Evolutionary conservation across 2,888 invertebrate genomes (phyloP).

Genomic region (Drosophila anomalata): DNA sequence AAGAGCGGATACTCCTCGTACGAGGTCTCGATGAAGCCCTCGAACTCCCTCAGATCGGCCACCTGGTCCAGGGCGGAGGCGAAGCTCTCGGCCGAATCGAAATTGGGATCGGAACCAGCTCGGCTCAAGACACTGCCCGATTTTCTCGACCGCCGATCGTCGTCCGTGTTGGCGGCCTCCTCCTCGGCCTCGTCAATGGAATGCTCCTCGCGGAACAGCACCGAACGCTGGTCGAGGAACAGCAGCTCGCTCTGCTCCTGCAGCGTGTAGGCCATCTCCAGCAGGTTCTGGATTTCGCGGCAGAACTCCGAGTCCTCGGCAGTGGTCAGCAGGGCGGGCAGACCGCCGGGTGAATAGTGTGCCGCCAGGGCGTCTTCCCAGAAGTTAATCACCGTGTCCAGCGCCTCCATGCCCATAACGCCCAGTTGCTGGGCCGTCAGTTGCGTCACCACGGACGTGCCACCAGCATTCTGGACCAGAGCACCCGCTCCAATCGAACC

Average conservation of each 20-base stretch:
- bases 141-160: constrained; percentile 75
- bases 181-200: constrained; percentile 85
- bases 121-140: constrained; percentile 78
- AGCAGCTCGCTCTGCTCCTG: constrained; percentile 94
- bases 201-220: constrained; percentile 92
- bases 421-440: constrained; percentile 94
- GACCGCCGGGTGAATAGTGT: constrained; percentile 86
- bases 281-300: constrained; percentile 90
- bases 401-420: constrained; percentile 96
- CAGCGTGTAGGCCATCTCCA: constrained; percentile 93
- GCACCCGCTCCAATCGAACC: constrained; percentile 87
- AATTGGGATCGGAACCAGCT: constrained; percentile 85
- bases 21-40: constrained; percentile 92
- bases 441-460: constrained; percentile 83
- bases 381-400: constrained; percentile 95
- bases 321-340: constrained; percentile 88
- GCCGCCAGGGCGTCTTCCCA: constrained; percentile 97
- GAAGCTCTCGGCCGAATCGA: constrained; percentile 97
- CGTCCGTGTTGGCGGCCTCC: constrained; percentile 60
- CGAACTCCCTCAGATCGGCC: constrained; percentile 94
- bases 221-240: constrained; percentile 94
- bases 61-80: constrained; percentile 97
- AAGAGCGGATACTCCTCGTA: constrained; percentile 93
- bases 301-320: constrained; percentile 94
- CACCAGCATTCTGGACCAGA: constrained; percentile 31